These are phyloP conservation scores for Brachyrhaphis roseni DNA, from an alignment of 2,797 vertebrate genomes.

Conservation along the genomic window DNA sequence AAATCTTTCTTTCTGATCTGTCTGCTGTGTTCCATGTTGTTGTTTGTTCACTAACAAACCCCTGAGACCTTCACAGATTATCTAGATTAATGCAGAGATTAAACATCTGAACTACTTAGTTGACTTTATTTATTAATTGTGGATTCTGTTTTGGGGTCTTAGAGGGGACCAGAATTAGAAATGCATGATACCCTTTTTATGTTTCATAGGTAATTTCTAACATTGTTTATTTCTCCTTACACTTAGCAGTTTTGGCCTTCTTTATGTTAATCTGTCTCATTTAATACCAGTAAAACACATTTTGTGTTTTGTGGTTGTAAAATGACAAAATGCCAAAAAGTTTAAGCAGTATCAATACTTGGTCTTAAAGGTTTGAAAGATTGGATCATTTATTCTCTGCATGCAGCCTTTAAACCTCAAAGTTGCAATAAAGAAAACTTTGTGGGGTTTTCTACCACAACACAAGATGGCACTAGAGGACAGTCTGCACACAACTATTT, in stretches of 20 bases:
- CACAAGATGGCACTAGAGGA: constrained; percentile 64
- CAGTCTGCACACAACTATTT: not conserved
- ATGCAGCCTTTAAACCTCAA: not conserved
- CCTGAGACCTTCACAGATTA: not conserved
- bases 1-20: not conserved
- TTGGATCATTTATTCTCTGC: not conserved
- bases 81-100: not conserved
- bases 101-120: not conserved
- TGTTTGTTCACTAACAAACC: not conserved
- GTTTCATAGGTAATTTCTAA: not conserved
- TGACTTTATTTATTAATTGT: not conserved
- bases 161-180: not conserved
- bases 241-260: not conserved
- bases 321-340: not conserved
- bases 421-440: not conserved
- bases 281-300: not conserved
- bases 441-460: not conserved
- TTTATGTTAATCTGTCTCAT: not conserved
- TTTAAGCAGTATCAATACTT: not conserved
- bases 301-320: not conserved
- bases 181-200: not conserved
- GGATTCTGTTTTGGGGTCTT: not conserved
- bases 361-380: not conserved
- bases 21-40: not conserved
- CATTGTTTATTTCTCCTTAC: not conserved